Evolutionary conservation across 2,113 vertebrate species (phyloP).

Genomic region (Shinisaurus crocodilurus): DNA sequence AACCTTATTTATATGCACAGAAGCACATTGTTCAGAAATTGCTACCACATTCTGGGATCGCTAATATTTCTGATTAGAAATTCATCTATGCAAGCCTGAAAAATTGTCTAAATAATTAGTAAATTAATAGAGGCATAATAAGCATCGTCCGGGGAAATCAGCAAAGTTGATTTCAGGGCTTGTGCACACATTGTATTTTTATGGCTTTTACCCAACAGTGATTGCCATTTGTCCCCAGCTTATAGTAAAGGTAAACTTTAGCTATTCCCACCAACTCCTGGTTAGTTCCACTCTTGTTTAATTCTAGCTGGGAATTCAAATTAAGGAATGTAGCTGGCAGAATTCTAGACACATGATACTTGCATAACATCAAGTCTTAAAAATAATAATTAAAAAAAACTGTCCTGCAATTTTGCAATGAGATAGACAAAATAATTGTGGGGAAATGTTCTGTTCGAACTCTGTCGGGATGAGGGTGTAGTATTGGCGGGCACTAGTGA

Average conservation of each 20-base stretch:
- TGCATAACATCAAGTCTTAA: too few species aligned
- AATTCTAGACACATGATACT: too few species aligned
- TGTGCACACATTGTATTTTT: background rate
- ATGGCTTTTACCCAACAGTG: background rate
- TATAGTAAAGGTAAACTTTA: background rate
- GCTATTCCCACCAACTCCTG: background rate
- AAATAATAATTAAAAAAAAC: too few species aligned
- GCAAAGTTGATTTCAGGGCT: background rate
- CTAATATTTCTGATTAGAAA: slow-evolving; percentile 30
- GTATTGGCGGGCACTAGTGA: too few species aligned
- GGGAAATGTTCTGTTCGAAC: too few species aligned
- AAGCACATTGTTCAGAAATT: background rate
- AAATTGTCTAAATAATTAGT: slow-evolving; percentile 36
- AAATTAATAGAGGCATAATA: slow-evolving; percentile 31
- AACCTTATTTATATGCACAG: slow-evolving; percentile 21
- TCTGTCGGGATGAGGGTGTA: too few species aligned
- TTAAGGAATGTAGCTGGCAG: too few species aligned
- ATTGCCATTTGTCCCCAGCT: background rate
- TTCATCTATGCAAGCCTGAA: slow-evolving; percentile 12
- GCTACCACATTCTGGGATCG: background rate
- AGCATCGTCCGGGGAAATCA: slow-evolving; percentile 4
- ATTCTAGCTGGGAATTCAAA: too few species aligned
- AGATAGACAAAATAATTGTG: too few species aligned
- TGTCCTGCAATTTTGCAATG: too few species aligned
- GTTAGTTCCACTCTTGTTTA: too few species aligned